Percentiles rank a stretch among this genome's conserved stretches.
Conservation (phyloP, 1,140 invertebrate genomes). For the Ephestia elutella region DNA sequence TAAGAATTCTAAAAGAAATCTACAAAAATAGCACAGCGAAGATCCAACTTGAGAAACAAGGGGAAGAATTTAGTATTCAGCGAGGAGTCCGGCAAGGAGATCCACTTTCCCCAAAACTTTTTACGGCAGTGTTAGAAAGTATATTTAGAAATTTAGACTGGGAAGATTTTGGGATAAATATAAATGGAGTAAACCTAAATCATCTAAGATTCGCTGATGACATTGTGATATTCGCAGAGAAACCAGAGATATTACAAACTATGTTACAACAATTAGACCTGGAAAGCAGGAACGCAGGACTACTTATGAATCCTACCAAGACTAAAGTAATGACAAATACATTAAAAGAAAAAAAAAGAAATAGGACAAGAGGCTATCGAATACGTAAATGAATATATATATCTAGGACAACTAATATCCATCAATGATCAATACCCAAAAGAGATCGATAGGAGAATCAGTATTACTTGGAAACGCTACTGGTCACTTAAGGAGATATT, state of each 20-base stretch:
- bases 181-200: conserved; percentile 5
- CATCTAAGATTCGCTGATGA: not conserved
- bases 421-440: not conserved
- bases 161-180: conserved; percentile 5
- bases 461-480: not conserved
- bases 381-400: not conserved
- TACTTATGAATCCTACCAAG: not conserved
- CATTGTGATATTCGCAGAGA: not conserved
- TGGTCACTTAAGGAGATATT: no score
- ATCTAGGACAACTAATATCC: no score
- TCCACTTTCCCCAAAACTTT: conserved; percentile 14
- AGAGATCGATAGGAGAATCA: not conserved
- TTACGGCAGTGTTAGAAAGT: conserved; percentile 8
- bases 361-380: not conserved
- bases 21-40: no score
- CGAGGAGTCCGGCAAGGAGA: conserved; percentile 6
- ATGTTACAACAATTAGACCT: no score
- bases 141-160: conserved; percentile 11
- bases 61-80: conserved; percentile 14
- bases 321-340: not conserved
- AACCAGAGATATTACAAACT: no score
- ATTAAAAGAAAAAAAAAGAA: not conserved
- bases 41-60: conserved; percentile 9
- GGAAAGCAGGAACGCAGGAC: no score
- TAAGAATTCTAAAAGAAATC: no score